Base-by-base conservation (phyloP, 2,797 vertebrate genomes). In the Enteromius mattozi region DNA sequence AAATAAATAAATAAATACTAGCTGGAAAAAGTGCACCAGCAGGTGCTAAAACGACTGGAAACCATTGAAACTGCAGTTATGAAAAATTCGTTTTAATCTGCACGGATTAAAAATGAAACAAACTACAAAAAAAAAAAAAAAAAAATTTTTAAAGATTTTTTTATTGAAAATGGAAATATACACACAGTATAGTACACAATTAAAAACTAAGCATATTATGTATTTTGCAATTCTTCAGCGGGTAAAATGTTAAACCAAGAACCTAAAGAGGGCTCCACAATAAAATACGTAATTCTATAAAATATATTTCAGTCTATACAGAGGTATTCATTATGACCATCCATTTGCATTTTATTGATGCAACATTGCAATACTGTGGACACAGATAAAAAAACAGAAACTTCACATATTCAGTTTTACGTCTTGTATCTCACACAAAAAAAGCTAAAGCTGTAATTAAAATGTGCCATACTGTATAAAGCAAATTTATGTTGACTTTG, bases 131-230 rank as follows among this genome's bases (percentile, higher is more conserved):
- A 8, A 5, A 77, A 24, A 42, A 5, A 42, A 78, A 42, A 70
- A 17, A 19, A 4, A 61, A 88, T 90, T 90, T 84, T 83, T 89
- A 89, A 91, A 86, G 66, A 89, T 90, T 89, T 89, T 88, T 95
- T 95, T 95, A 95, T 94, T 94, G 91, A 94, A 95, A 94, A 94
- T 91, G 86, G 84, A 93, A 94, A 94, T 93, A 91, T 93, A 94
- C 94, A 94, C 90, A 81, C 88, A 81, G 78, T 93, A 93, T 94
- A 88, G 90, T 93, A 94, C 92, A 96, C 86, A 89, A 92, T 88
- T 68, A 33, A 56, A 82, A 81, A 90, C 90, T 59, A 74, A 84
- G 78, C 87, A 24, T 33, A 85, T 86, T 86, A 88, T 85, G 82
- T 86, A 83, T 70, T 80, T 75, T 72, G 68, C 88, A 56, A 47